Base-by-base conservation (phyloP, 2,113 vertebrate genomes). In the Chionomys nivalis region DNA sequence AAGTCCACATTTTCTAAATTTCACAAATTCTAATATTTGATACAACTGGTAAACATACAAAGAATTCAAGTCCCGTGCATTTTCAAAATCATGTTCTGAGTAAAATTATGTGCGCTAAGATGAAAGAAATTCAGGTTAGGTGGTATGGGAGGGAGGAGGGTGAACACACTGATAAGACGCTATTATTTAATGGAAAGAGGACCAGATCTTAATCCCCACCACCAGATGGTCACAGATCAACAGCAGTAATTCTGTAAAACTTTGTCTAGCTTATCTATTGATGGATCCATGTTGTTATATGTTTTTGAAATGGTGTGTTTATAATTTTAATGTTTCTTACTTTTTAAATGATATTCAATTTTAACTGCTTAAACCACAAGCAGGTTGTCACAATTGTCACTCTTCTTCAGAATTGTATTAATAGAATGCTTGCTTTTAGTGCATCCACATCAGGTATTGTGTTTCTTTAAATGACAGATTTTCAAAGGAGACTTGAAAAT, bases 121-220 rank as follows among this genome's bases (percentile, higher is more conserved):
- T 31, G 82, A 44, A 17, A 94, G 58, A 55, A 87, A 95, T 72
- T 17, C 73, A n/a, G 36, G 28, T 2, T 36, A 42, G 42, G 52
- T 24, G 11, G 21, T n/a, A 7, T 73, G 58, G 36, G 31, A 85
- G 76, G 49, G 39, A 77, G 24, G 49, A 90, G 61, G 83, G 11
- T 47, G n/a, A 90, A 76, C 36, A 21, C 21, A 81, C 75, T 87
- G 87, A 76, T 85, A 87, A 92, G 31, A 44, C 1, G 2, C 75
- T 86, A 61, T 89, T 89, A 75, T 90, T 94, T 96, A 96, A 91
- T 87, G 58, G 94, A 94, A 9, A 94, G 42, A 79, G 14, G 76
- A 77, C 78, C 79, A 79, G 36, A 49, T 81, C 61, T 81, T 93
- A 96, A 96, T 96, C 78, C 49, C 83, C 11, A 79, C 58, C 90